A percentile compares a stretch with the other conserved stretches of the same genome.
phyloP scores from a whole-genome alignment of 2,113 vertebrate species.

The Callospermophilus lateralis region DNA sequence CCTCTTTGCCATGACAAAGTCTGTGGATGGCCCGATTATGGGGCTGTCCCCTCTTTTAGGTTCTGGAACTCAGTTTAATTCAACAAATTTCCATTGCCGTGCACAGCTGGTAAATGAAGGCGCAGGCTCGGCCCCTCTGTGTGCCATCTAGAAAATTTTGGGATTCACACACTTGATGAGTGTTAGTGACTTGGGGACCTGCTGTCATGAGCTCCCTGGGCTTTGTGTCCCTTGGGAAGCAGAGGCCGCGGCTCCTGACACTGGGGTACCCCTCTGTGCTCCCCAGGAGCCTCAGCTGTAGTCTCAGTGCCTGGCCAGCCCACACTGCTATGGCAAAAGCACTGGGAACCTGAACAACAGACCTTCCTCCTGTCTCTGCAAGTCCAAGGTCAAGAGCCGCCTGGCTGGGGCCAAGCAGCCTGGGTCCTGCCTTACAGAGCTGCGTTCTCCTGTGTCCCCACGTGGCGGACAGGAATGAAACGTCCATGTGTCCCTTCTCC shows the following conservation, averaged over 20 bases:
- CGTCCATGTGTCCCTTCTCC: accelerated
- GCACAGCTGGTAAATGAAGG: accelerated
- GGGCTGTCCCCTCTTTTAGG: neutral
- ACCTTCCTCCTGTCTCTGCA: neutral
- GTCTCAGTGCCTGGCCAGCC: neutral
- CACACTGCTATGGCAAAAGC: accelerated
- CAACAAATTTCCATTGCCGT: neutral
- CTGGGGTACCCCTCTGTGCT: accelerated
- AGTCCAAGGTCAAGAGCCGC: too few relatives aligned
- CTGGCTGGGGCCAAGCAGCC: accelerated
- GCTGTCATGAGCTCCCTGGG: too few relatives aligned
- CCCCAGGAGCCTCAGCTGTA: accelerated
- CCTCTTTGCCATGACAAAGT: accelerated
- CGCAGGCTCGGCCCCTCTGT: accelerated
- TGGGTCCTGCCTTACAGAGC: accelerated
- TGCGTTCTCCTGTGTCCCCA: neutral
- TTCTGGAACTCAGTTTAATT: neutral
- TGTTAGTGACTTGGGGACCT: accelerated
- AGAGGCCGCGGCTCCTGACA: accelerated
- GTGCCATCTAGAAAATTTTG: neutral
- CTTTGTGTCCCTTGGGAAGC: accelerated
- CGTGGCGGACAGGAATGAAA: neutral
- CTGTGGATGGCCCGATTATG: accelerated
- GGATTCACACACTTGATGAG: accelerated
- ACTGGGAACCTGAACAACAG: accelerated